Conservation (phyloP, 37 sponge, comb jelly and placozoan genomes). For the Agelas oroides region DNA sequence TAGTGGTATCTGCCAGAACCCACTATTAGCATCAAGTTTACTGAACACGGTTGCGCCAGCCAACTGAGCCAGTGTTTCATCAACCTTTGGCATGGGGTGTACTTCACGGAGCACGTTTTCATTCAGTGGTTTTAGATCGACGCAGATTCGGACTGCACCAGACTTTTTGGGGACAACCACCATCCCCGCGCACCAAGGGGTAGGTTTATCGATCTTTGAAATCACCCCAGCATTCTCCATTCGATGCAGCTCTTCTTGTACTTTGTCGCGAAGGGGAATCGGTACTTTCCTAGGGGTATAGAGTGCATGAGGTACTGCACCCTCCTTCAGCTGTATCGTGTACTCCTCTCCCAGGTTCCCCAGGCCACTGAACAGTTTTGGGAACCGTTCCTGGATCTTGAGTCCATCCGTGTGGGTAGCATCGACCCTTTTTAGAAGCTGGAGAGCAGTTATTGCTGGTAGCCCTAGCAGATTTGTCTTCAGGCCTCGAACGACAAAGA, state of each 20-base stretch:
- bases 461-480: constrained; percentile 51
- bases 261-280: constrained; percentile 4
- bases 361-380: not conserved
- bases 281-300: constrained; percentile 1
- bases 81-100: constrained; percentile 15
- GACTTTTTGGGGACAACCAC: constrained; percentile 6
- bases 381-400: not conserved
- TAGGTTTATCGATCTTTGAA: constrained; percentile 22
- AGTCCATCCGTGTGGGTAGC: not conserved
- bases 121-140: constrained; percentile 24
- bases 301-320: not conserved
- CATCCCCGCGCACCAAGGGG: constrained; percentile 24
- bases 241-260: constrained; percentile 15
- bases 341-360: constrained; percentile 18
- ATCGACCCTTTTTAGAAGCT: constrained; percentile 27
- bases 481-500: constrained; percentile 49
- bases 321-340: not conserved
- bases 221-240: constrained; percentile 12
- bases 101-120: constrained; percentile 19
- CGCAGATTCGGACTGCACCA: constrained; percentile 15
- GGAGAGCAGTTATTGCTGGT: constrained; percentile 49
- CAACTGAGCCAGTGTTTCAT: constrained; percentile 17
- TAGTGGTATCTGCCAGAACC: constrained; percentile 32
- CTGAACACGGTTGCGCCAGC: constrained; percentile 14
- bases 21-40: constrained; percentile 44